Percentiles rank a stretch among this genome's conserved stretches.
phyloP scores from a whole-genome alignment of 2,113 vertebrate species.

The Paracanthobrama guichenoti region DNA sequence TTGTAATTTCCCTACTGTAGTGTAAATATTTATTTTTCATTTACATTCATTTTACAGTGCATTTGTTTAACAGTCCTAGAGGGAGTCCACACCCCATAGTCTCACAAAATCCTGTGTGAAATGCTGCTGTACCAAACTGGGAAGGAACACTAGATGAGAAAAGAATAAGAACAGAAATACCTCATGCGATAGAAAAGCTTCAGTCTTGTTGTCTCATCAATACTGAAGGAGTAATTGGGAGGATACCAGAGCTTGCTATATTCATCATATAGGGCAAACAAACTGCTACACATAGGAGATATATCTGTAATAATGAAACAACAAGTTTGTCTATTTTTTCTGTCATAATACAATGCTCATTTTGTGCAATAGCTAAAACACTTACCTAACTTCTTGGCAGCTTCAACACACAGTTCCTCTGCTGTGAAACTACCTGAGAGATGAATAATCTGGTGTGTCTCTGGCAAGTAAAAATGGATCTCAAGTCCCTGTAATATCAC shows the following conservation, averaged over 20 bases:
- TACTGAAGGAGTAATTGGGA: conserved; percentile 77
- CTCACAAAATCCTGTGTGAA: no score
- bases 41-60: no score
- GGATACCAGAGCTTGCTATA: conserved; percentile 79
- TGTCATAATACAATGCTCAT: background rate
- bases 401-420: conserved; percentile 80
- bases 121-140: background rate
- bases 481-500: conserved; percentile 75
- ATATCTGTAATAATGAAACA: conserved; percentile 68
- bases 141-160: background rate
- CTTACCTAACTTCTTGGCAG: conserved; percentile 82
- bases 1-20: no score
- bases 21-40: no score
- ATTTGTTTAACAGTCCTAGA: no score
- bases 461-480: conserved; percentile 78
- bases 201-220: conserved; percentile 74
- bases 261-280: conserved; percentile 83
- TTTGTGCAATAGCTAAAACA: conserved; percentile 33
- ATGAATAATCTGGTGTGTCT: conserved; percentile 70
- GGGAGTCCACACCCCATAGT: no score
- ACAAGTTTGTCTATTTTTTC: background rate
- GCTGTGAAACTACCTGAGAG: conserved; percentile 73
- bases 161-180: conserved; percentile 60
- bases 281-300: conserved; percentile 84
- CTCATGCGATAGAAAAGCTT: conserved; percentile 85